Conservation (phyloP, 1,140 invertebrate genomes). For the Temnothorax curvispinosus region DNA sequence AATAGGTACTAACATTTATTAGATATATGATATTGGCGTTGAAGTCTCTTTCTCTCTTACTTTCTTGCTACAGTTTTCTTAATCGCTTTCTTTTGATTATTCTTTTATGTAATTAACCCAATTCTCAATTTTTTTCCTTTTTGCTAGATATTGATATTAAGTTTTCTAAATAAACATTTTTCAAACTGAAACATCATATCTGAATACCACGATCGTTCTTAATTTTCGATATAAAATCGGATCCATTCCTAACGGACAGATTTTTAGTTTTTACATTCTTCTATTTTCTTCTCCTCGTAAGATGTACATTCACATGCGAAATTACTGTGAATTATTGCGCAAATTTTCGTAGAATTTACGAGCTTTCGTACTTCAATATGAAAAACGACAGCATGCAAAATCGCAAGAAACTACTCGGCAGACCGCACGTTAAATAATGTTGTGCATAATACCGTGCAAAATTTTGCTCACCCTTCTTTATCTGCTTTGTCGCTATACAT, state of each 20-base stretch:
- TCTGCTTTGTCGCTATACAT: conserved; percentile 20
- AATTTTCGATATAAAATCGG: neutral
- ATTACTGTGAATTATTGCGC: neutral
- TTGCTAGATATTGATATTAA: neutral
- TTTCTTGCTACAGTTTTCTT: neutral
- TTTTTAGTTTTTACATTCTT: neutral
- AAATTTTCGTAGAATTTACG: neutral
- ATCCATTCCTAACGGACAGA: neutral
- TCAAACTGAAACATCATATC: neutral
- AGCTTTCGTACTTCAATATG: neutral
- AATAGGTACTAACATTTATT: neutral
- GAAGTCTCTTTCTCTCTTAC: neutral
- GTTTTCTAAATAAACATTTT: neutral
- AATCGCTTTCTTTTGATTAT: neutral
- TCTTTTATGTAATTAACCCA: neutral
- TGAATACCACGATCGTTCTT: neutral
- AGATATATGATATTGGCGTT: neutral
- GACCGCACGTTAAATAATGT: neutral
- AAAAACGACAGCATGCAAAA: conserved; percentile 6
- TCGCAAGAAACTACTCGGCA: neutral
- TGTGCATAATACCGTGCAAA: conserved; percentile 15
- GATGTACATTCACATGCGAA: neutral
- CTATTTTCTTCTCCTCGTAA: neutral
- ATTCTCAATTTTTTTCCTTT: neutral
- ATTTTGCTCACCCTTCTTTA: conserved; percentile 29